Evolutionary conservation across 2,113 vertebrate species (phyloP).

Genomic region (Pao palembangensis): DNA sequence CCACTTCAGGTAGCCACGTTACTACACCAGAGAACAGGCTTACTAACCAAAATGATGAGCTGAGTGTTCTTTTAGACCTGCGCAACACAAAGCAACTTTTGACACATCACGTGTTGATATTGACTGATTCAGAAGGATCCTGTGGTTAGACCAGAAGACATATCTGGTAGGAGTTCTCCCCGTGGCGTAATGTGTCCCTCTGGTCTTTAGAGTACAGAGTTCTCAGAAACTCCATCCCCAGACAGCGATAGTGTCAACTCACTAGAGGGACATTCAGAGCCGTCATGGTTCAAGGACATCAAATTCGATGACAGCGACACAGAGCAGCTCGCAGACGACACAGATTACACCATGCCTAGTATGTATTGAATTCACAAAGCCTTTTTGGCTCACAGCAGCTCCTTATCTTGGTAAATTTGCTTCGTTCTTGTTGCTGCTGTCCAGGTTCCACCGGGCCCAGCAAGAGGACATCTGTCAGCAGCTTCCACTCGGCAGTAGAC

Average conservation of each 20-base stretch:
- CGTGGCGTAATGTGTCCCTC: conserved; percentile 5
- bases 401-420: neutral
- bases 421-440: neutral
- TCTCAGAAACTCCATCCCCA: conserved; percentile 95
- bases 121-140: conserved; percentile 1
- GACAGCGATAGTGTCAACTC: conserved; percentile 97
- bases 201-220: conserved; percentile 86
- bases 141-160: neutral
- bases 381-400: neutral
- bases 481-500: conserved; percentile 96
- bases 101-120: neutral
- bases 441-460: conserved; percentile 94
- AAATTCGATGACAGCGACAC: conserved; percentile 99
- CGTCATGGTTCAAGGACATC: conserved; percentile 99
- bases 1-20: conserved; percentile 83
- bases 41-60: too few relatives aligned
- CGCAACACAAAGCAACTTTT: neutral
- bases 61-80: neutral
- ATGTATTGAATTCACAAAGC: conserved; percentile 22
- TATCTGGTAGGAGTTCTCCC: neutral
- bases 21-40: neutral
- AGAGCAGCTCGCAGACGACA: conserved; percentile 91
- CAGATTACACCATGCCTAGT: conserved; percentile 88
- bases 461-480: conserved; percentile 98
- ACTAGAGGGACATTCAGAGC: conserved; percentile 95